Evolutionary conservation across 2,797 vertebrate genomes (phyloP).

Genomic region (Liasis olivaceus): DNA sequence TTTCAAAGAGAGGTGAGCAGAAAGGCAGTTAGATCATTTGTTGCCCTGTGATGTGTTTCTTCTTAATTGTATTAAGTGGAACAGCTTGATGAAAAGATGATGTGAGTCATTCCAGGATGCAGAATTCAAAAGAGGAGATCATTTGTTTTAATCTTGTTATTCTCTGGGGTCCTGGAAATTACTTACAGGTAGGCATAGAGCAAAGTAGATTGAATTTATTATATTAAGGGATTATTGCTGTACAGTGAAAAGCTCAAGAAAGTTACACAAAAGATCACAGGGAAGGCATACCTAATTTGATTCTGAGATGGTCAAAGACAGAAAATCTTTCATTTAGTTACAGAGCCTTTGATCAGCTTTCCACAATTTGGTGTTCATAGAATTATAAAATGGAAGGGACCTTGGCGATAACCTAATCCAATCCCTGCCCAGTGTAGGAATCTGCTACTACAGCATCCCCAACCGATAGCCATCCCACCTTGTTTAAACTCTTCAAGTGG

Average conservation of each 20-base stretch:
- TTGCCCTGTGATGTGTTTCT: not conserved
- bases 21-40: conserved; percentile 15
- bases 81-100: conserved; percentile 1
- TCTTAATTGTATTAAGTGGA: conserved; percentile 13
- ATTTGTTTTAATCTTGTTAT: not conserved
- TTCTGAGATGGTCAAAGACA: not conserved
- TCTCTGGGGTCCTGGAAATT: not conserved
- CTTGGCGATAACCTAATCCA: not conserved
- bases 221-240: conserved; percentile 2
- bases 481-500: not conserved
- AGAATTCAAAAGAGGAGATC: not conserved
- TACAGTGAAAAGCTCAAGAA: not conserved
- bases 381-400: not conserved
- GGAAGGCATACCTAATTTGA: not conserved
- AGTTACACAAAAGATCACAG: not conserved
- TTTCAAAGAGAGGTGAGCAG: not conserved
- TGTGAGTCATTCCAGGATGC: not conserved
- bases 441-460: not conserved
- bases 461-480: not conserved
- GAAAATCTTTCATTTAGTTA: not conserved
- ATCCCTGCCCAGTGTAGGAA: not conserved
- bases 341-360: not conserved
- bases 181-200: not conserved
- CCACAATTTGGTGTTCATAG: not conserved
- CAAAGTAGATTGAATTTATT: not conserved